phyloP scores from a whole-genome alignment of 2,797 vertebrate genomes.

The Gallirallus australis region DNA sequence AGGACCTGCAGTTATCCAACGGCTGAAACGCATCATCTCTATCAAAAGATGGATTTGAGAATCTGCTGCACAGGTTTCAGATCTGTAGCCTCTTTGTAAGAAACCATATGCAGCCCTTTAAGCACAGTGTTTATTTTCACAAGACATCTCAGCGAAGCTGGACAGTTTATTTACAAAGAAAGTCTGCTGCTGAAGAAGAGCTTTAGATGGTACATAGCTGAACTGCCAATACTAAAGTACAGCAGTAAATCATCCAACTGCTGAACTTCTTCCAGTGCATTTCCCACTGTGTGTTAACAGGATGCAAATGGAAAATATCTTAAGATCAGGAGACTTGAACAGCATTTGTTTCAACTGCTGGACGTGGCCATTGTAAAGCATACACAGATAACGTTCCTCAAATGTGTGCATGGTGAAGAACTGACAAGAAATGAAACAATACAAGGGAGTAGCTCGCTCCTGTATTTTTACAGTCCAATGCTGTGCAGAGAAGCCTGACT shows the following conservation, averaged over 20 bases:
- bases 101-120: neutral
- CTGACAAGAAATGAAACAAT: neutral
- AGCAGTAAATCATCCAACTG: constrained; percentile 3
- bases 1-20: neutral
- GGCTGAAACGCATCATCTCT: neutral
- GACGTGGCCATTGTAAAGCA: neutral
- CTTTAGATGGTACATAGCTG: neutral
- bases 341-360: neutral
- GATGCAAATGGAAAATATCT: neutral
- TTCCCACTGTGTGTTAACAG: neutral
- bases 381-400: neutral
- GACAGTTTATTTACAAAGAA: constrained; percentile 16
- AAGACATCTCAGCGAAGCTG: neutral
- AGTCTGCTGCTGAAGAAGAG: constrained; percentile 16
- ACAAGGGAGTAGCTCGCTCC: fast-evolving
- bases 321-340: neutral
- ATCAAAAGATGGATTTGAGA: neutral
- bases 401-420: neutral
- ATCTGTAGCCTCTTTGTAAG: neutral
- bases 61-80: neutral
- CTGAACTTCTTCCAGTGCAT: neutral
- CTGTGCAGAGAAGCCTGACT: neutral
- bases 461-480: neutral
- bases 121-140: constrained; percentile 10
- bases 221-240: neutral